A percentile compares a stretch with the other conserved stretches of the same genome.
These are phyloP conservation scores for Glyptemys insculpta DNA, from an alignment of 2,797 vertebrate genomes.

Conservation along the genomic window DNA sequence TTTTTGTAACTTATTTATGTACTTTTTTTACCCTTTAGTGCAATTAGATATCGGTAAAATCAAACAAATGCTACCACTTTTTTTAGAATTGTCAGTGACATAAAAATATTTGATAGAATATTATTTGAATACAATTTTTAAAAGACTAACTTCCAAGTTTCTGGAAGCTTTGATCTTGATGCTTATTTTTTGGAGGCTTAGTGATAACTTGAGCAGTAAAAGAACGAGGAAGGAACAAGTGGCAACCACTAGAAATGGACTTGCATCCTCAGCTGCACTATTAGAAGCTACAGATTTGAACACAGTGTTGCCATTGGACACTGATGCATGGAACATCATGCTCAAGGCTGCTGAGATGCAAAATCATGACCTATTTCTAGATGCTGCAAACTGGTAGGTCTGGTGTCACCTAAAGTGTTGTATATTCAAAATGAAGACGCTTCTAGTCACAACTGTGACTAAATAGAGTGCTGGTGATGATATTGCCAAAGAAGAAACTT, in stretches of 20 bases:
- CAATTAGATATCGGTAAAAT: not conserved
- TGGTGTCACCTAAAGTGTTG: not conserved
- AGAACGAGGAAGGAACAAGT: not conserved
- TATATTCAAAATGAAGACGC: not conserved
- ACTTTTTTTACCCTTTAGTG: not conserved
- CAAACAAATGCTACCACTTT: not conserved
- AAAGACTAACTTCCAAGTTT: no score
- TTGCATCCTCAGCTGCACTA: not conserved
- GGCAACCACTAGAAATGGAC: not conserved
- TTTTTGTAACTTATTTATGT: not conserved
- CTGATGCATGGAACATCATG: not conserved
- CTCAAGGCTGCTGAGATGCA: not conserved
- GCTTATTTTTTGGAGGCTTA: not conserved
- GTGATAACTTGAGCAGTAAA: not conserved
- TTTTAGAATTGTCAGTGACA: not conserved
- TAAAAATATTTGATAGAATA: not conserved
- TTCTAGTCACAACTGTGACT: not conserved
- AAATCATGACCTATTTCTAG: not conserved
- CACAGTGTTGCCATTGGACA: not conserved
- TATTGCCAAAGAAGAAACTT: constrained; percentile 5
- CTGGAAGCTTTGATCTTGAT: not conserved
- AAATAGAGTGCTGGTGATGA: not conserved
- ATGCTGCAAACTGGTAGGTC: not conserved
- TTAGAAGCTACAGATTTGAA: accelerated
- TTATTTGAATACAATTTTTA: no score